Base-by-base conservation (phyloP, 2,888 invertebrate species). In the Graphium colonna region DNA sequence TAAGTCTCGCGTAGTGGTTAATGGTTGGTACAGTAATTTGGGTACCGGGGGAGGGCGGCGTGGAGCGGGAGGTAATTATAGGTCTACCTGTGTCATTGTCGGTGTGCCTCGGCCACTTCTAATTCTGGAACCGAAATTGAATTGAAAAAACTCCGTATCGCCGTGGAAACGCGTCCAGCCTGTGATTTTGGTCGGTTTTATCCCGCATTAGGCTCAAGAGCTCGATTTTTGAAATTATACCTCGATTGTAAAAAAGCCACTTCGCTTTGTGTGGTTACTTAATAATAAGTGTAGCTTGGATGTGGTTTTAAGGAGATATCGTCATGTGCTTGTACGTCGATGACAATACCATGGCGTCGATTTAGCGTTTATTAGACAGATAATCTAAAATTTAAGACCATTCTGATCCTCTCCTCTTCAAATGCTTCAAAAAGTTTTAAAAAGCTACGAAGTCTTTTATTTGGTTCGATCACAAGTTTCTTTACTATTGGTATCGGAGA, bases 31-130 rank as follows among this genome's bases (percentile, higher is more conserved):
- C 68, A 66, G 84, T 87, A 87, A 88, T 88, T 88, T 86, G 66
- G 80, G 49, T 54, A 49, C 44, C n/a, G 53, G 73, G 63, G 58
- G 67, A 59, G 61, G 64, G 63, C 65, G 55, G n/a, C 1, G 68
- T 70, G 67, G 67, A 38, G 69, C 67, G 68, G 64, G 71, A 73
- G 81, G 84, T 87, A 89, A 87, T 89, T 84, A 85, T 75, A 79
- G 82, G 77, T 74, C 75, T 75, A 72, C 64, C 76, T 81, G 82
- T 88, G 88, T 89, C 88, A 88, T 88, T 89, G 87, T 75, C 80
- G 80, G 81, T 73, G 73, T 72, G 70, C 74, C 69, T 68, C 62
- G 68, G 72, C 75, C 74, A 65, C 61, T 75, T 73, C 81, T 79
- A 82, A 80, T 69, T 73, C 70, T 67, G 65, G 65, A 64, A 68